Base-by-base conservation (phyloP, 2,113 vertebrate genomes). In the Ranitomeya variabilis region DNA sequence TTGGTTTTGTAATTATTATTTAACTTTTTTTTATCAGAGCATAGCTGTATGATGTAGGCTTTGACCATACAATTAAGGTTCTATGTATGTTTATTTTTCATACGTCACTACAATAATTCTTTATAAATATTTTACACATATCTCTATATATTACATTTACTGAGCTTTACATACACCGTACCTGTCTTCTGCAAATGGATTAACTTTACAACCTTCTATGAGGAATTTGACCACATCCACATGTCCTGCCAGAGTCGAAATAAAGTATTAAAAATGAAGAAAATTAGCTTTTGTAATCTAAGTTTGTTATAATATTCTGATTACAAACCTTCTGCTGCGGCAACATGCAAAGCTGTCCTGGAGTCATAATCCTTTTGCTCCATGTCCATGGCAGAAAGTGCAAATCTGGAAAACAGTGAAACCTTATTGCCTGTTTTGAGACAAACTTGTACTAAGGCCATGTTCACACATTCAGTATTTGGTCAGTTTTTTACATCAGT, bases 151-250 rank as follows among this genome's bases (percentile, higher is more conserved):
- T 57, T 57, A 57, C 55, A 57, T 57, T 57, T 52, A 10, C 9
- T 15, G 54, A 59, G 78, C 12, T 23, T 5, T 19, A 26, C 71
- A 59, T 19, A n/a, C 12, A 79, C 55, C 93, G 91, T 91, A 96
- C 96, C 96, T 95, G 91, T 97, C 97, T 89, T 96, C 94, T 80
- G 94, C 94, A 89, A 96, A 96, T 11, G 96, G 96, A 91, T 97
- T 94, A 14, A 96, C 96, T 93, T 94, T 95, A 92, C 97, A 97
- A 66, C 93, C 93, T 85, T 95, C 92, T 3, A 95, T 95, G 45
- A 97, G 94, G 91, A 97, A 97, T 76, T 90, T 94, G 89, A 97
- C 96, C n/a, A 95, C 96, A 31, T 97, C 95, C 13, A 85, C 86
- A 69, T 97, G 97, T 90, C 97, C 97, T 97, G 83, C 55, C 21